phyloP scores from a whole-genome alignment of 2,797 vertebrate genomes.

The Parauchenoglanis punctatus region DNA sequence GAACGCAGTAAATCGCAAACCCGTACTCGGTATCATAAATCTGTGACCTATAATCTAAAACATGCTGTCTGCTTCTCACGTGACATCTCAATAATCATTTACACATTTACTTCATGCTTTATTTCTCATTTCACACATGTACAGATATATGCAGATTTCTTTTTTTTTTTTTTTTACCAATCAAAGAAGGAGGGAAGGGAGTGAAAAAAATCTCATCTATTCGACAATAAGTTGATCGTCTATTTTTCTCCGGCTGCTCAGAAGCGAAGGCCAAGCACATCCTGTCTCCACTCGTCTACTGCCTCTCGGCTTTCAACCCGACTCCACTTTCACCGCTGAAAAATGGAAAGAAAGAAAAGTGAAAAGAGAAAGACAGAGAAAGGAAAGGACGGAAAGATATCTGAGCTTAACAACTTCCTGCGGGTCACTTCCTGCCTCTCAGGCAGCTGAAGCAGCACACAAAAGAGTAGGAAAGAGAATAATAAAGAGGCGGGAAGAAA shows the following conservation, averaged over 20 bases:
- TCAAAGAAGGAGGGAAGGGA: neutral
- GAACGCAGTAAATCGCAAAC: neutral
- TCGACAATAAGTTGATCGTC: too few relatives aligned
- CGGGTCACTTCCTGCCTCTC: slow-evolving; percentile 74
- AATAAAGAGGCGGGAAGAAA: neutral
- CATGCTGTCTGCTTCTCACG: neutral
- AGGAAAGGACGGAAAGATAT: slow-evolving; percentile 54
- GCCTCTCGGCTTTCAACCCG: neutral
- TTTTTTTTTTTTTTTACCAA: neutral
- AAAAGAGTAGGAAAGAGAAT: neutral
- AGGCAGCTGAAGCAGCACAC: slow-evolving; percentile 55
- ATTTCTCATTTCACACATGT: neutral
- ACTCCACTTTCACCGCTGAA: neutral
- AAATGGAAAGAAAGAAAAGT: neutral
- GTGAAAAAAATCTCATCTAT: neutral
- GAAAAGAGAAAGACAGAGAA: slow-evolving; percentile 81
- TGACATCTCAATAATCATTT: neutral
- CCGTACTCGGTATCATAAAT: neutral
- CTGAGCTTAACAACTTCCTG: slow-evolving; percentile 85
- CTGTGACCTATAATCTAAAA: neutral
- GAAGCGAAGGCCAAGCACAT: neutral
- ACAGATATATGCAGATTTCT: neutral
- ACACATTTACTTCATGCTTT: neutral
- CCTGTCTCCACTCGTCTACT: neutral
- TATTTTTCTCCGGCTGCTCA: neutral